Evolutionary conservation across 2,888 invertebrate species (phyloP).

Genomic region (Biston stratarius): DNA sequence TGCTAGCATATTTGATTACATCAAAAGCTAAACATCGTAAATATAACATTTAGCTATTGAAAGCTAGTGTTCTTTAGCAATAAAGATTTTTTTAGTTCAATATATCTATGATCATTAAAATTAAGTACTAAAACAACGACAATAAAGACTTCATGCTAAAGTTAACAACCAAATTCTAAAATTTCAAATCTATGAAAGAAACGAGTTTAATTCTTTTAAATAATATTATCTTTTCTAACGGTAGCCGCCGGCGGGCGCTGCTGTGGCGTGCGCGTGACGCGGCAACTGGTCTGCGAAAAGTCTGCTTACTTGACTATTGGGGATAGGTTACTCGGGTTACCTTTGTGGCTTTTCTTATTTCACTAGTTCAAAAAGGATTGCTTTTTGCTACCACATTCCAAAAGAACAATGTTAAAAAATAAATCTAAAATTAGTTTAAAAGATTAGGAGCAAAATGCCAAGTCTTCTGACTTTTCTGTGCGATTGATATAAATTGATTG

Average conservation of each 20-base stretch:
- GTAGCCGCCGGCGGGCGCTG: not conserved
- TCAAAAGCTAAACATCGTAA: not conserved
- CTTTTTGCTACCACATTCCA: not conserved
- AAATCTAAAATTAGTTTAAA: not conserved
- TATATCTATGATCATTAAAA: not conserved
- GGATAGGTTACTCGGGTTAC: conserved; percentile 20
- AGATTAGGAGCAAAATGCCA: not conserved
- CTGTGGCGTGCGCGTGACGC: conserved; percentile 21
- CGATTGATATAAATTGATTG: conserved; percentile 20
- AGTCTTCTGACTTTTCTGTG: conserved; percentile 1
- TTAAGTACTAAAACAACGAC: too few relatives aligned
- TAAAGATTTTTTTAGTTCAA: too few relatives aligned
- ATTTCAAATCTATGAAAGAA: not conserved
- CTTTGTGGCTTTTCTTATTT: conserved; percentile 22
- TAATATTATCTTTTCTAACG: conserved; percentile 10
- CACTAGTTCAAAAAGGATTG: conserved; percentile 3
- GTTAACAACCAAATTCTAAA: conserved; percentile 1
- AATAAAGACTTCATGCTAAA: not conserved
- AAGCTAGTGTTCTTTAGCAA: not conserved
- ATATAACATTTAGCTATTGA: not conserved
- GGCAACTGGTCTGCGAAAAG: conserved; percentile 25
- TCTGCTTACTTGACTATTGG: conserved; percentile 16
- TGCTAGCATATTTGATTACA: not conserved
- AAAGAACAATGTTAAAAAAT: not conserved
- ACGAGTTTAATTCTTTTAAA: conserved; percentile 15